Conservation (phyloP, 2,797 vertebrate species). For the Pseudopleuronectes americanus region DNA sequence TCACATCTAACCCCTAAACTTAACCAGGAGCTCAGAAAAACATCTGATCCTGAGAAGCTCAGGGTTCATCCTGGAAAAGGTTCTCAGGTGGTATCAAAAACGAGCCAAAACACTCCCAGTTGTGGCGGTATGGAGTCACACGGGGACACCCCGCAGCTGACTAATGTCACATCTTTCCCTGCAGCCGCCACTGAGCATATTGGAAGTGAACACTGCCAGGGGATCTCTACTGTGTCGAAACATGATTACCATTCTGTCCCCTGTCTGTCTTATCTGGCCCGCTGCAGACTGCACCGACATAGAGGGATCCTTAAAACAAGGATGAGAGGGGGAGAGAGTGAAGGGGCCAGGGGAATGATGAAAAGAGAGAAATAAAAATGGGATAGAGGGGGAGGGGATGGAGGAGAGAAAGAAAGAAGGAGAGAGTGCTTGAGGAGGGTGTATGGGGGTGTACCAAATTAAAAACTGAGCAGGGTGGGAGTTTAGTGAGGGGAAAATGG, state of each 20-base stretch:
- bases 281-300: constrained; percentile 64
- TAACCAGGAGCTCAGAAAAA: too few relatives aligned
- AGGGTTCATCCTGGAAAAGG: too few relatives aligned
- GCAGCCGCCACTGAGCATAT: constrained; percentile 33
- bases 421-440: constrained; percentile 52
- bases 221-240: constrained; percentile 58
- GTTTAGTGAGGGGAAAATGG: constrained; percentile 37
- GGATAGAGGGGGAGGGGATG: constrained; percentile 56
- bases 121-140: constrained; percentile 35
- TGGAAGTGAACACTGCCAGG: constrained; percentile 30
- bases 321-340: constrained; percentile 49
- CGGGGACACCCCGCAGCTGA: constrained; percentile 47
- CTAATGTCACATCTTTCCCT: constrained; percentile 22
- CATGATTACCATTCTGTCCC: constrained; percentile 65
- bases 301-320: constrained; percentile 72
- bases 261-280: constrained; percentile 70
- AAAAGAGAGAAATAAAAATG: constrained; percentile 64
- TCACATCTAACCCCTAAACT: too few relatives aligned
- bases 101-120: background rate
- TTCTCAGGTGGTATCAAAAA: too few relatives aligned
- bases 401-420: constrained; percentile 23
- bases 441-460: constrained; percentile 50
- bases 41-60: too few relatives aligned
- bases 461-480: constrained; percentile 64
- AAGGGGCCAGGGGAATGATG: constrained; percentile 48